Base-by-base conservation (phyloP, 1,140 invertebrate genomes). In the Papilio xuthus region DNA sequence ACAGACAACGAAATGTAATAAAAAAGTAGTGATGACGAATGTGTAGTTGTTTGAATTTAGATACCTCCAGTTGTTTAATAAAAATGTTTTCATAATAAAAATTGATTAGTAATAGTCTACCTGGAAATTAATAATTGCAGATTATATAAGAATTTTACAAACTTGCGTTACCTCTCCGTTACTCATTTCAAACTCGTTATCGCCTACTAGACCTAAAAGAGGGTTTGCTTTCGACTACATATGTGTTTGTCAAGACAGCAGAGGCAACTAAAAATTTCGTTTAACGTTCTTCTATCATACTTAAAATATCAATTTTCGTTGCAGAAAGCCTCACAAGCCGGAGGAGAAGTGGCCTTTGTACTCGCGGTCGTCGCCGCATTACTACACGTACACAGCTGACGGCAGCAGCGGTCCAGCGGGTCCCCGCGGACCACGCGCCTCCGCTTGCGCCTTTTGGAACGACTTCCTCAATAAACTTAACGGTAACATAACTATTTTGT, bases 371-470 rank as follows among this genome's bases (percentile, higher is more conserved):
- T 96, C 97, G 82, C 97, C 97, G 23, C 96, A 97, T 88, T 99
- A 99, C 90, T 98, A 97, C 89, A 97, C 98, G 84, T 97, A 98
- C 89, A 97, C 98, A 82, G 97, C 97, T 0, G 96, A 97, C 83
- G 95, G 96, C 20, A 94, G 92, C 69, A 96, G 96, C 37, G 95
- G 96, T 20, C 95, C 92, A 28, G 96, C 96, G 3, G 94, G 95
- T 13, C 97, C 97, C 4, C 96, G 96, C 81, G 98, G 98, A 75
- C 98, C 98, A 1, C 94, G 98, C 69, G 96, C 97, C 67, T 96
- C 97, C 53, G 95, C 97, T 26, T 99, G 98, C 89, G 97, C 98
- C 63, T 99, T 99, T 94, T 99, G 98, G 98, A 98, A 98, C 87
- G 96, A 98, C 79, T 98, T 99, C 92, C 95, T 99, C 87, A 98